Evolutionary conservation across 2,113 vertebrate genomes (phyloP).

Genomic region (Nothobranchius kuhntae): DNA sequence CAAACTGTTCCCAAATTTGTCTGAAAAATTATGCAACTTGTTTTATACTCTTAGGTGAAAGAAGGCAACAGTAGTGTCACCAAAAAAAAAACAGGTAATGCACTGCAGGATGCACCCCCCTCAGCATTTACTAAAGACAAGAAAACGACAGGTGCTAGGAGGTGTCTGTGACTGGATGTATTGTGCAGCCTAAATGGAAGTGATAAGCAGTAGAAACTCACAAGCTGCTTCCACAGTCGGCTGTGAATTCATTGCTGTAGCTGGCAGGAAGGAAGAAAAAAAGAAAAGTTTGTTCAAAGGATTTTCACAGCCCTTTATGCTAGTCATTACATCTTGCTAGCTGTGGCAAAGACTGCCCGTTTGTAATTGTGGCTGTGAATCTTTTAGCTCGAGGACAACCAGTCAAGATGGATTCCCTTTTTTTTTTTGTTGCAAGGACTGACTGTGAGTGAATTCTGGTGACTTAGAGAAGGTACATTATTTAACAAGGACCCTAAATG

Average conservation of each 20-base stretch:
- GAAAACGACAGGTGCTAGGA: conserved; percentile 40
- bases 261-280: conserved; percentile 66
- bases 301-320: conserved; percentile 72
- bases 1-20: no score
- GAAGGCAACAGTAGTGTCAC: conserved; percentile 41
- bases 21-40: no score
- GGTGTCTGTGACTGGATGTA: conserved; percentile 52
- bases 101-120: conserved; percentile 45
- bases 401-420: conserved; percentile 76
- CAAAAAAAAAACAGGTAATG: conserved; percentile 28
- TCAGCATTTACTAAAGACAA: conserved; percentile 42
- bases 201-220: conserved; percentile 66
- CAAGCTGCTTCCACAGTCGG: conserved; percentile 46
- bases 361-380: conserved; percentile 78
- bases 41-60: conserved; percentile 17
- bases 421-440: conserved; percentile 37
- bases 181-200: conserved; percentile 69
- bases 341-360: conserved; percentile 63
- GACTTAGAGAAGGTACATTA: conserved; percentile 74
- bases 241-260: conserved; percentile 68
- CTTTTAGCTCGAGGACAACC: conserved; percentile 73
- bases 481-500: conserved; percentile 75
- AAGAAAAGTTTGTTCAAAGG: conserved; percentile 75
- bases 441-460: conserved; percentile 64
- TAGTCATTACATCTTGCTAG: conserved; percentile 75